phyloP scores from a whole-genome alignment of 2,113 vertebrate genomes.

The Oceanites oceanicus region DNA sequence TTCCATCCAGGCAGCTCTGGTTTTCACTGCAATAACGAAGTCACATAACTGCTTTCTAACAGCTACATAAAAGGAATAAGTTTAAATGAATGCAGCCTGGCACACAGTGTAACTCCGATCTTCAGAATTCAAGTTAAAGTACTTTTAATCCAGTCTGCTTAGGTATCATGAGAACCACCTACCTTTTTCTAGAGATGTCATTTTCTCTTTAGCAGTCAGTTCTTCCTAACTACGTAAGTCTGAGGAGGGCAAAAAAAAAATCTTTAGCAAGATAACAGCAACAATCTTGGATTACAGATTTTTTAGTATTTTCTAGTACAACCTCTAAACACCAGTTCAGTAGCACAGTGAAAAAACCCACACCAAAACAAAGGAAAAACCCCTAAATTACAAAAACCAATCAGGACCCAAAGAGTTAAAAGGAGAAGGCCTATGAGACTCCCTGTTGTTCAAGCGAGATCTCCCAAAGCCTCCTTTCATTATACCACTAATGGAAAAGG shows the following conservation, averaged over 20 bases:
- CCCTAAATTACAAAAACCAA: background rate
- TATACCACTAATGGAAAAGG: background rate
- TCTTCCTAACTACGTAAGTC: background rate
- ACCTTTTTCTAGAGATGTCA: constrained; percentile 59
- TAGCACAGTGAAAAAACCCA: background rate
- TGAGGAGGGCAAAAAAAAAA: background rate
- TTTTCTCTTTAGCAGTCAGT: constrained; percentile 13
- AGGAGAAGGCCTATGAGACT: background rate
- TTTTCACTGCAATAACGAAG: background rate
- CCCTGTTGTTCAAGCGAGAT: background rate
- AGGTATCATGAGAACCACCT: background rate
- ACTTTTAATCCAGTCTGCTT: background rate
- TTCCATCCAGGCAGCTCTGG: background rate
- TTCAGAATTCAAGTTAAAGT: background rate
- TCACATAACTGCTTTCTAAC: background rate
- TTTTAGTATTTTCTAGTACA: background rate
- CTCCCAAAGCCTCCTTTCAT: background rate
- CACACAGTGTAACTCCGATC: background rate
- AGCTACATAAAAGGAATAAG: background rate
- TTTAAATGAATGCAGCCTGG: background rate
- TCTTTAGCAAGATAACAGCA: background rate
- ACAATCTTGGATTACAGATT: background rate
- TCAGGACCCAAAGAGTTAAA: background rate
- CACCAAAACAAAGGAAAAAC: background rate
- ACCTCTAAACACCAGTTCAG: background rate